A percentile compares a stretch with the other conserved stretches of the same genome.
phyloP scores from a whole-genome alignment of 2,797 vertebrate genomes.

The Zenarchopterus dispar region DNA sequence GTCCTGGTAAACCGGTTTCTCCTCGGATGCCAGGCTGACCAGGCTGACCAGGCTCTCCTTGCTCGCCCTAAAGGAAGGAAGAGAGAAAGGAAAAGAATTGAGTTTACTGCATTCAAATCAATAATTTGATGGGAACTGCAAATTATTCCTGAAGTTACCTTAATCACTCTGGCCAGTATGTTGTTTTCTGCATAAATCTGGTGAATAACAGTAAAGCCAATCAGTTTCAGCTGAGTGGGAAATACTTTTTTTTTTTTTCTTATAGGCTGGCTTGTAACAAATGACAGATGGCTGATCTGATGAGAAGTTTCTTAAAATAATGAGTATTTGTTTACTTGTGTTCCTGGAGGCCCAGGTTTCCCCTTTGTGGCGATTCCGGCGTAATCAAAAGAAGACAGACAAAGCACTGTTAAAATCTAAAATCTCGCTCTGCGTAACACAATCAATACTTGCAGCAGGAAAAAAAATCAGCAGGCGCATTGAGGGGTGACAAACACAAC shows the following conservation, averaged over 20 bases:
- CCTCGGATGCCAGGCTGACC: constrained; percentile 82
- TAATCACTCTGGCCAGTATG: constrained; percentile 80
- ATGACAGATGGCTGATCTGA: constrained; percentile 41
- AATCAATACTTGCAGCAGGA: constrained; percentile 36
- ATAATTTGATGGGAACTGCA: neutral
- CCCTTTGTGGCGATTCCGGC: constrained; percentile 76
- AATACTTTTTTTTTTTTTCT: constrained; percentile 3
- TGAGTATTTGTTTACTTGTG: constrained; percentile 76
- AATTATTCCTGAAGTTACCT: constrained; percentile 71
- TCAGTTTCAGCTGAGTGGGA: constrained; percentile 17
- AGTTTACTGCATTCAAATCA: neutral
- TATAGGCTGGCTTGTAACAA: constrained; percentile 18
- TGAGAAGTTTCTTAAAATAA: constrained; percentile 38
- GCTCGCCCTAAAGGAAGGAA: constrained; percentile 62
- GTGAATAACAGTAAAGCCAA: constrained; percentile 18
- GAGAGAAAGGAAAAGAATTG: neutral
- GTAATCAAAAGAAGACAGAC: constrained; percentile 46
- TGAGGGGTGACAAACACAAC: constrained; percentile 46
- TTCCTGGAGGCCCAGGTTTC: constrained; percentile 84
- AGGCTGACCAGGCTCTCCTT: constrained; percentile 73
- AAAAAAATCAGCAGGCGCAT: constrained; percentile 28
- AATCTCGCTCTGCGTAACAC: constrained; percentile 35
- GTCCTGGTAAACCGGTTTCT: constrained; percentile 82
- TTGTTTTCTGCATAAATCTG: constrained; percentile 74
- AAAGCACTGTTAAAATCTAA: constrained; percentile 53